Evolutionary conservation across 2,888 invertebrate species (phyloP).

Genomic region (Chorisops tibialis): DNA sequence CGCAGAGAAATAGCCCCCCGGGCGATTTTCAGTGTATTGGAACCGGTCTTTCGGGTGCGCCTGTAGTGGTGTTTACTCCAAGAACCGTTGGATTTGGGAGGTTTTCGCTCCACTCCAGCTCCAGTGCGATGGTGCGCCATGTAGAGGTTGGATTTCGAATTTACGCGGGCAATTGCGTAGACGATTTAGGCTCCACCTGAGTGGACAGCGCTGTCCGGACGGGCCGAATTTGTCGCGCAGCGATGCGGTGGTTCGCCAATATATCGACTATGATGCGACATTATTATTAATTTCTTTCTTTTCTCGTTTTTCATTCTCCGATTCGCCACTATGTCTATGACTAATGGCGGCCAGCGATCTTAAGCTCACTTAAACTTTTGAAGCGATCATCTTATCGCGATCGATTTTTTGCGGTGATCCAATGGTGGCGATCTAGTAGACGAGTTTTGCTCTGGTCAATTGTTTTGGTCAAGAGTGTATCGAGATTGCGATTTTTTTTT

Average conservation of each 20-base stretch:
- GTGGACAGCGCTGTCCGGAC: neutral
- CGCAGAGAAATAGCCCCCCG: conserved; percentile 14
- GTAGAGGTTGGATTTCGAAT: conserved; percentile 4
- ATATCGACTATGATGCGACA: no score
- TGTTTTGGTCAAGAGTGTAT: neutral
- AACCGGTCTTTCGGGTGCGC: conserved; percentile 15
- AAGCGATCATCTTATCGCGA: no score
- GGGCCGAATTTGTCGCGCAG: no score
- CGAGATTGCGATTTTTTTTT: neutral
- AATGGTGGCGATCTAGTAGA: no score
- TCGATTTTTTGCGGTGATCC: no score
- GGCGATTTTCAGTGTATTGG: neutral
- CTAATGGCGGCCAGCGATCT: no score
- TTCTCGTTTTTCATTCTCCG: no score
- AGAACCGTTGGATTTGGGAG: conserved; percentile 26
- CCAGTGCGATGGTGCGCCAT: neutral
- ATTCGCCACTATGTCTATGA: no score
- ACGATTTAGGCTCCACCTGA: conserved; percentile 19
- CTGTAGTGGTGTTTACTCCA: conserved; percentile 19
- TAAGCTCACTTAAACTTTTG: no score
- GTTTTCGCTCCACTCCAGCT: conserved; percentile 11
- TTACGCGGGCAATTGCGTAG: conserved; percentile 26
- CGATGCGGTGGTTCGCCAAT: no score
- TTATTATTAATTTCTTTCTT: no score
- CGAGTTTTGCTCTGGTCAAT: no score